phyloP scores from a whole-genome alignment of 1,140 invertebrate species.

The Chironomus tepperi region DNA sequence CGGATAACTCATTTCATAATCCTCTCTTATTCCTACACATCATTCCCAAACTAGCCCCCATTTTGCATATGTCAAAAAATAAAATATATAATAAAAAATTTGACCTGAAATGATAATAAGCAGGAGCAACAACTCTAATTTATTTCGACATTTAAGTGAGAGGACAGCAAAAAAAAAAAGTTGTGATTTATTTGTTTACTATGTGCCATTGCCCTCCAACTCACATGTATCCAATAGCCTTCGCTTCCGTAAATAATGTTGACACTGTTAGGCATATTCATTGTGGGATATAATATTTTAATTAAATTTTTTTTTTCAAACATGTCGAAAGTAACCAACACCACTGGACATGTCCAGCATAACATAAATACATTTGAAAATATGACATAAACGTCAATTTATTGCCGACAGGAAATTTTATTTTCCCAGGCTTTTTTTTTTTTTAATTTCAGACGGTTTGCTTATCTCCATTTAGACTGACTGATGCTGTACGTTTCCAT shows the following conservation, averaged over 20 bases:
- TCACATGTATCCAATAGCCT: not conserved
- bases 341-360: too few relatives aligned
- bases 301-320: not conserved
- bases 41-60: too few relatives aligned
- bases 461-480: not conserved
- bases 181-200: conserved; percentile 6
- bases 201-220: not conserved
- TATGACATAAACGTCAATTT: conserved; percentile 9
- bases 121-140: conserved; percentile 6
- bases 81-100: not conserved
- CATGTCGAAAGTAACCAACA: too few relatives aligned
- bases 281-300: not conserved
- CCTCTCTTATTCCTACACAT: too few relatives aligned
- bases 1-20: too few relatives aligned
- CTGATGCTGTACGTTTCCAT: not conserved
- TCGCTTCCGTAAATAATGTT: conserved; percentile 1
- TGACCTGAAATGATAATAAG: not conserved
- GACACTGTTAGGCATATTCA: not conserved
- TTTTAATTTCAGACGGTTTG: not conserved
- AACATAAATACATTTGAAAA: not conserved
- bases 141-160: not conserved
- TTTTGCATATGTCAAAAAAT: too few relatives aligned
- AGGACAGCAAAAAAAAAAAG: not conserved
- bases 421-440: not conserved
- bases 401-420: not conserved